Evolutionary conservation across 2,888 invertebrate species (phyloP).

Genomic region (Torymus auratus): DNA sequence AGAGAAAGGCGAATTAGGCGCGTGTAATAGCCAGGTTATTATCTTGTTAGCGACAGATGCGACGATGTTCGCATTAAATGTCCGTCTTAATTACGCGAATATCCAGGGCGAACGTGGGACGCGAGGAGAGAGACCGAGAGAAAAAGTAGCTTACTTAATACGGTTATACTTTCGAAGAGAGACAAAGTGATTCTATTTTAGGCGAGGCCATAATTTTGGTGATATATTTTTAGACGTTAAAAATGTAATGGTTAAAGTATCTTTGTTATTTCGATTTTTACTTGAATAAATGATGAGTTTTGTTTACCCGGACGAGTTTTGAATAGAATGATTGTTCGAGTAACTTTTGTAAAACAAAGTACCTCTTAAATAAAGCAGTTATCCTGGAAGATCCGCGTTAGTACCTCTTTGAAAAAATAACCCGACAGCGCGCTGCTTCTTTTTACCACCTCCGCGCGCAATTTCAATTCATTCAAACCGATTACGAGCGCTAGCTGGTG

Average conservation of each 20-base stretch:
- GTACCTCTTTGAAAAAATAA: too few relatives aligned
- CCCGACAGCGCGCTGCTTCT: background rate
- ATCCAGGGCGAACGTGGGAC: conserved; percentile 46
- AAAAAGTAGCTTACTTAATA: too few relatives aligned
- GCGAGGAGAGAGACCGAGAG: background rate
- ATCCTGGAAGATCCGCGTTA: too few relatives aligned
- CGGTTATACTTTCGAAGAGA: too few relatives aligned
- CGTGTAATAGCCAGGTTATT: conserved; percentile 72
- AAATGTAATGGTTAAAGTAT: too few relatives aligned
- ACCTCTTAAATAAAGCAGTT: background rate
- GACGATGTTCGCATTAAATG: conserved; percentile 46
- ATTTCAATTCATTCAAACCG: conserved; percentile 39
- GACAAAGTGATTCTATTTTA: too few relatives aligned
- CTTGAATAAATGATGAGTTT: too few relatives aligned
- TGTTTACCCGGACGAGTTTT: too few relatives aligned
- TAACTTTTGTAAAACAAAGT: background rate
- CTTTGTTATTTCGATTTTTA: too few relatives aligned
- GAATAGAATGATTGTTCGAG: too few relatives aligned
- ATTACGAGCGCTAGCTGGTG: conserved; percentile 38
- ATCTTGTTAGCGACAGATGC: conserved; percentile 70
- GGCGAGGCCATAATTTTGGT: too few relatives aligned
- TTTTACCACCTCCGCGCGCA: background rate
- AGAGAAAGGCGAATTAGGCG: conserved; percentile 67
- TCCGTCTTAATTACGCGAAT: conserved; percentile 57
- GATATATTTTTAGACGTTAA: too few relatives aligned